Evolutionary conservation across 2,888 invertebrate genomes (phyloP).

Genomic region (Parthenolecanium corni): DNA sequence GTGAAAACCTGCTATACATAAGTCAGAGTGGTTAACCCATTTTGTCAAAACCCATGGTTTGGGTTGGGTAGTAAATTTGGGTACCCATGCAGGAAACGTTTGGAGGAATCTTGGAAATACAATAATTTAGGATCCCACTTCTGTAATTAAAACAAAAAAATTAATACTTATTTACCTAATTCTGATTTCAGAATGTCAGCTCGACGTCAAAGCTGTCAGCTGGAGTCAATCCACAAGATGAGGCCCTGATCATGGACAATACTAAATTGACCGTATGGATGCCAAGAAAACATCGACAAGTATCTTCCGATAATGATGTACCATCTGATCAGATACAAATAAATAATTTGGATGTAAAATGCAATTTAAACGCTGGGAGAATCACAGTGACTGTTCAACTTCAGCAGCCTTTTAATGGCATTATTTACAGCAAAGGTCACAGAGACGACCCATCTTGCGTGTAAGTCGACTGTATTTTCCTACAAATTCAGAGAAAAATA

Average conservation of each 20-base stretch:
- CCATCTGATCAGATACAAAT: constrained; percentile 7
- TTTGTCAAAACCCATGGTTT: too few relatives aligned
- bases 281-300: constrained; percentile 20
- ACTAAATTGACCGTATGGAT: constrained; percentile 17
- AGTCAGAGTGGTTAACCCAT: too few relatives aligned
- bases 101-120: too few relatives aligned
- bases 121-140: too few relatives aligned
- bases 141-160: too few relatives aligned
- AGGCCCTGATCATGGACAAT: constrained; percentile 17
- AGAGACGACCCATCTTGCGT: constrained; percentile 55
- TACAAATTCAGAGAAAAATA: neutral
- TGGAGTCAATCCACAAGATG: constrained; percentile 26
- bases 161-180: too few relatives aligned
- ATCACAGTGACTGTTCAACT: constrained; percentile 49
- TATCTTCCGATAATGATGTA: constrained; percentile 5
- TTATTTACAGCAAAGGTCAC: constrained; percentile 59
- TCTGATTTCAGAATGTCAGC: constrained; percentile 19
- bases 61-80: too few relatives aligned
- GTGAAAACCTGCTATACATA: too few relatives aligned
- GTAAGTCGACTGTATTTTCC: constrained; percentile 46
- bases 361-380: constrained; percentile 13
- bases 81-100: too few relatives aligned
- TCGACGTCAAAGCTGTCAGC: constrained; percentile 14
- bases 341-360: constrained; percentile 19
- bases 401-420: constrained; percentile 51